Evolutionary conservation across 2,113 vertebrate genomes (phyloP).

Genomic region (Catharus fuscescens): DNA sequence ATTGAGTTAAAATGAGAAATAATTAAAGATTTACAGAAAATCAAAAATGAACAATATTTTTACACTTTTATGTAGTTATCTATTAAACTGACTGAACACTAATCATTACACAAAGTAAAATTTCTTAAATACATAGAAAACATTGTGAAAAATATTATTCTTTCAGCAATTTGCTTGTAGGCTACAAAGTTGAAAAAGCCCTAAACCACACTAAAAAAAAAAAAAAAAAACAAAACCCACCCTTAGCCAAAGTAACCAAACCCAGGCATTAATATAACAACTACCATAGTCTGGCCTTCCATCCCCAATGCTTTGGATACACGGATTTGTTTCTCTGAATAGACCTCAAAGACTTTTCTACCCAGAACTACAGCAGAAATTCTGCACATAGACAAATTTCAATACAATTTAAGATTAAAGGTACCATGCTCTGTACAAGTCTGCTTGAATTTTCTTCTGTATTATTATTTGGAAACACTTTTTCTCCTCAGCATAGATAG

Average conservation of each 20-base stretch:
- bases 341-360: not conserved
- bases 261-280: rapidly evolving
- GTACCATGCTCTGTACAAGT: not conserved
- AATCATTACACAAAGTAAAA: not conserved
- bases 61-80: not conserved
- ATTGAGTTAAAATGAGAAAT: not conserved
- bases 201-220: not conserved
- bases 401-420: not conserved
- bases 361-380: not conserved
- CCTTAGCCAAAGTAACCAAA: not conserved
- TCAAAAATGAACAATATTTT: not conserved
- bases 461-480: not conserved
- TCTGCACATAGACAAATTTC: not conserved
- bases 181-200: not conserved
- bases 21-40: not conserved
- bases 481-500: not conserved
- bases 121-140: not conserved
- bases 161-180: not conserved
- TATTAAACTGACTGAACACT: not conserved
- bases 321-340: not conserved
- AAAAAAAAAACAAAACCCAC: rapidly evolving
- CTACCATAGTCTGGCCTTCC: not conserved
- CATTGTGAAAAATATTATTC: not conserved
- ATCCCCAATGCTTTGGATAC: rapidly evolving
- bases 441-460: not conserved